These are phyloP conservation scores for Peromyscus attwateri DNA, from an alignment of 2,797 vertebrate genomes.

Conservation along the genomic window DNA sequence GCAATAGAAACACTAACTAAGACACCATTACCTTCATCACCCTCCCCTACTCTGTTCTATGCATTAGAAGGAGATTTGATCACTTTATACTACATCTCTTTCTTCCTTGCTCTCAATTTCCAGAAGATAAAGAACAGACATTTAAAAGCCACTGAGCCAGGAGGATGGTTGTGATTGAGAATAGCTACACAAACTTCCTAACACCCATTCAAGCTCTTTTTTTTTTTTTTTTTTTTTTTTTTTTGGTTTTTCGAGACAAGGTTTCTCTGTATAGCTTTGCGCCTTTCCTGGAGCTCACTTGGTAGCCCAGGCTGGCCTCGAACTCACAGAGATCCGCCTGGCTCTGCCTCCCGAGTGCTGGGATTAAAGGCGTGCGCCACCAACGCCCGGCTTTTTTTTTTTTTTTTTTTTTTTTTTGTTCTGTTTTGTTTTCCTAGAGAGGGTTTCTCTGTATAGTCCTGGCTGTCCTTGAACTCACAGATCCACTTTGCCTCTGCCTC, in stretches of 20 bases:
- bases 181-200: constrained; percentile 43
- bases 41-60: not conserved
- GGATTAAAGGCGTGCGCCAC: too few relatives aligned
- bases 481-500: not conserved
- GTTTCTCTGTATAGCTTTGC: not conserved
- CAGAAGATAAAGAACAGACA: constrained; percentile 37
- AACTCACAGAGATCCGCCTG: too few relatives aligned
- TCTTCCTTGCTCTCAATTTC: constrained; percentile 33
- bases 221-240: not conserved
- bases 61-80: not conserved
- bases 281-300: too few relatives aligned
- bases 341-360: too few relatives aligned
- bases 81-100: not conserved
- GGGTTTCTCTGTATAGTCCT: not conserved
- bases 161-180: not conserved
- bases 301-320: too few relatives aligned
- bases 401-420: not conserved
- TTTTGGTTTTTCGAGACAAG: not conserved
- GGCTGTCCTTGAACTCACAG: not conserved
- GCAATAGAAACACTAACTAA: not conserved
- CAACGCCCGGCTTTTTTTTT: too few relatives aligned
- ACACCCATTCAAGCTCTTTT: not conserved
- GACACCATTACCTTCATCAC: not conserved
- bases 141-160: constrained; percentile 52
- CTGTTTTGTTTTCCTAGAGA: not conserved